Evolutionary conservation across 2,113 vertebrate genomes (phyloP), one percentile per base, ranked within the genome.

Genomic region (Pardalotus punctatus): DNA sequence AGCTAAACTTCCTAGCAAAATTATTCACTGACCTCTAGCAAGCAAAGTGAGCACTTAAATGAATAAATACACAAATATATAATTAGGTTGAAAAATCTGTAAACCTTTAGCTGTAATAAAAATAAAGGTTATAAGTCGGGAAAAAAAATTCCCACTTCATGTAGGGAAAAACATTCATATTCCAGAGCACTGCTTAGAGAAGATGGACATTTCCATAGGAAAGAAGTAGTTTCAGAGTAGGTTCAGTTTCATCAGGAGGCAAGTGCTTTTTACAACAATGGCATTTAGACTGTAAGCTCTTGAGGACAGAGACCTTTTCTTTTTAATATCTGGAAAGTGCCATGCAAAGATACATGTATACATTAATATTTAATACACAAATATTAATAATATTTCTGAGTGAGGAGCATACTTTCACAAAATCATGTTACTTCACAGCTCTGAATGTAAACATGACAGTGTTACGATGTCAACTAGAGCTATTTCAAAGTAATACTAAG

Each of bases 231-330:
- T 94, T 77, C 79, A 58, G 43, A 78, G 27, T 50, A 35, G 23
- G 22, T n/a, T 84, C 36, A 11, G 38, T 93, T 94, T 83, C 67
- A 80, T 83, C 50, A 80, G 56, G 33, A 82, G 27, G 31, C 56
- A 88, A 93, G 51, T 64, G 51, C 33, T 90, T 93, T 96, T 86
- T 78, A 13, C 78, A 95, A 77, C 51, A 95, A 83, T 94, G 95
- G 60, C 88, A 95, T 96, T 97, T 96, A 82, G 67, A 93, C 58
- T 94, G 82, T 66, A 93, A 94, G 76, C 94, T 95, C 90, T 78
- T 95, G 95, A 94, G 96, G 92, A 94, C 60, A 81, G 54, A 93
- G 93, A 95, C 85, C 93, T 95, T 97, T 96, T 78, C 85, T 62
- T 96, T 96, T 95, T 93, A 96, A 94, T 96, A 94, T 92, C 96